Evolutionary conservation across 37 sponge, comb jelly and placozoan genomes (phyloP).

Genomic region (Mnemiopsis leidyi): DNA sequence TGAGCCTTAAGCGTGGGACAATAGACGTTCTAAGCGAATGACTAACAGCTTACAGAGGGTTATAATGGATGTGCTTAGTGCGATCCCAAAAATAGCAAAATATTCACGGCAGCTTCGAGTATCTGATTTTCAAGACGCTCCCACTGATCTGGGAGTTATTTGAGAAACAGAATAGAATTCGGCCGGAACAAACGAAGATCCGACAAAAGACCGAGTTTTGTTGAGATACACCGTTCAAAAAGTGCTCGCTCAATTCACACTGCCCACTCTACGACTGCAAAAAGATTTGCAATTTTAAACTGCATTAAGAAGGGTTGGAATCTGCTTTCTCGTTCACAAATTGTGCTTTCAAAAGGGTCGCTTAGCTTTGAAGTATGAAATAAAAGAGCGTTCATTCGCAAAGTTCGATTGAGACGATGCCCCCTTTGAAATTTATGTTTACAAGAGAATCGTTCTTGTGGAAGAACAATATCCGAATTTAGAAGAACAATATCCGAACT

Average conservation of each 20-base stretch:
- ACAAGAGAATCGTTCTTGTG: not conserved
- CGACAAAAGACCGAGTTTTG: not conserved
- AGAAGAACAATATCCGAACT: not conserved
- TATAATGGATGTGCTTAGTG: not conserved
- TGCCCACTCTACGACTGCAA: not conserved
- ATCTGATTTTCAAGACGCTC: not conserved
- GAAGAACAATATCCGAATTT: not conserved
- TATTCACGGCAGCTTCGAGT: not conserved
- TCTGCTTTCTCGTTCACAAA: not conserved
- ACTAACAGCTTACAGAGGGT: not conserved
- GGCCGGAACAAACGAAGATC: not conserved
- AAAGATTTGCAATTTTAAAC: not conserved
- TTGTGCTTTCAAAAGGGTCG: slow-evolving; percentile 21
- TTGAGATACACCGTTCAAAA: not conserved
- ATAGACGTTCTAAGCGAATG: not conserved
- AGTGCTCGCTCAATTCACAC: not conserved
- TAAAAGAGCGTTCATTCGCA: not conserved
- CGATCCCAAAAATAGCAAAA: not conserved
- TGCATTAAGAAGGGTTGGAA: not conserved
- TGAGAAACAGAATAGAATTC: not conserved
- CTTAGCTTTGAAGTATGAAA: slow-evolving; percentile 60
- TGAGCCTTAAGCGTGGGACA: not conserved
- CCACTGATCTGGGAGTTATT: not conserved
- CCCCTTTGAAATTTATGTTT: not conserved
- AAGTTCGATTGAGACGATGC: not conserved